These are phyloP conservation scores for Cyprinodon diabolis DNA, from an alignment of 2,797 vertebrate genomes.

Conservation along the genomic window DNA sequence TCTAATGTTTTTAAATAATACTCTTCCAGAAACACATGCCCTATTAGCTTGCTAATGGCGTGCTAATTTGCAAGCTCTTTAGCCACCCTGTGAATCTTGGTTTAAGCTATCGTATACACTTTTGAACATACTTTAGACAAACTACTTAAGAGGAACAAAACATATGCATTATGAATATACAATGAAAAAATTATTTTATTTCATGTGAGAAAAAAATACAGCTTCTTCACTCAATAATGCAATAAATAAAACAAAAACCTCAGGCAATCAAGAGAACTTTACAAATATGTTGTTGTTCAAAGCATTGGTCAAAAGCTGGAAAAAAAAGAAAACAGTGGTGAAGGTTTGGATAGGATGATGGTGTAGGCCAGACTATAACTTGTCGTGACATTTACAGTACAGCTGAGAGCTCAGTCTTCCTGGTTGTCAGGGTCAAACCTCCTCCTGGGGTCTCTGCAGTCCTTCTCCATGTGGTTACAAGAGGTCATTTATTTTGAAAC, in stretches of 20 bases:
- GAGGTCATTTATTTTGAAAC: slow-evolving; percentile 1
- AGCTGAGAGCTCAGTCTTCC: not conserved
- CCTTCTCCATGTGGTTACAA: not conserved
- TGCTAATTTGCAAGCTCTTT: not conserved
- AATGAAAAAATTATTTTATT: too few species aligned
- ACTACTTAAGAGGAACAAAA: too few species aligned
- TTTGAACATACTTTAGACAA: not conserved
- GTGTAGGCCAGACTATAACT: not conserved
- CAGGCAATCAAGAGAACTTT: not conserved
- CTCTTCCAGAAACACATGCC: not conserved
- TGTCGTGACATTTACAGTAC: not conserved
- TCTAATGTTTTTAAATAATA: not conserved
- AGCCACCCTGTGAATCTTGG: not conserved
- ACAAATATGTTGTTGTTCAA: not conserved
- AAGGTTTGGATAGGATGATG: not conserved
- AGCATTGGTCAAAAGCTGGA: not conserved
- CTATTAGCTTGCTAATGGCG: not conserved
- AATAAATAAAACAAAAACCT: not conserved
- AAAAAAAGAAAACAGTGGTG: not conserved
- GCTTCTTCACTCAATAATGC: not conserved
- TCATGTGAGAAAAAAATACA: too few species aligned
- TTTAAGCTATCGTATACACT: not conserved
- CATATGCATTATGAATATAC: too few species aligned
- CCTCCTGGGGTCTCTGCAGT: slow-evolving; percentile 1
- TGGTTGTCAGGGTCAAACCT: slow-evolving; percentile 1